A percentile compares a stretch with the other conserved stretches of the same genome.
Conservation (phyloP, 1,140 invertebrate genomes). For the Riptortus pedestris region DNA sequence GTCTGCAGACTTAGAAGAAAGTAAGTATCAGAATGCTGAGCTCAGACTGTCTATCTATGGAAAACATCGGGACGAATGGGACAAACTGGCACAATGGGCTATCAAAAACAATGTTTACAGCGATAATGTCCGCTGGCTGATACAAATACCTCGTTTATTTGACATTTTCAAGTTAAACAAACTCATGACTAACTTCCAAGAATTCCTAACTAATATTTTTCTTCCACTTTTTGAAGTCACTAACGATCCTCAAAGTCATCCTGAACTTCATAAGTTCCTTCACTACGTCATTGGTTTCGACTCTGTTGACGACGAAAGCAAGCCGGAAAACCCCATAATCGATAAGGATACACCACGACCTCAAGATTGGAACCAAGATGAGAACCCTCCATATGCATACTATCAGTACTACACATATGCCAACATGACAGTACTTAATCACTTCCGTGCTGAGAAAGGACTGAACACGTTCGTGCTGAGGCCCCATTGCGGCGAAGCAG, state of each 20-base stretch:
- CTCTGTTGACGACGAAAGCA: constrained; percentile 98
- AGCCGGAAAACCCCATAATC: constrained; percentile 91
- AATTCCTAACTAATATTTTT: constrained; percentile 93
- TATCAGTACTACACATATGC: constrained; percentile 98
- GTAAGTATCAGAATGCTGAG: constrained; percentile 97
- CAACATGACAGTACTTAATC: constrained; percentile 91
- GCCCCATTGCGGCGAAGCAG: constrained; percentile 98
- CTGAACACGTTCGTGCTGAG: constrained; percentile 90
- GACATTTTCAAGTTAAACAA: constrained; percentile 97
- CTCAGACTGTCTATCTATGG: constrained; percentile 94
- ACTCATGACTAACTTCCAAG: constrained; percentile 86
- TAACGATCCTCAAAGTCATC: constrained; percentile 81
- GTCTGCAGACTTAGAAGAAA: constrained; percentile 90
- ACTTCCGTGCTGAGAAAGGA: constrained; percentile 83
- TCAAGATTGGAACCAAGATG: constrained; percentile 71
- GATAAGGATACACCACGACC: constrained; percentile 76
- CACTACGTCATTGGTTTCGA: constrained; percentile 89
- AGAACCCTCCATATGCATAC: constrained; percentile 98
- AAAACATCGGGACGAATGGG: constrained; percentile 85
- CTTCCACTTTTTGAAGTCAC: constrained; percentile 92
- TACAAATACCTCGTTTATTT: constrained; percentile 87
- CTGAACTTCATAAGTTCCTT: constrained; percentile 86
- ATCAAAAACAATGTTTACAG: constrained; percentile 79
- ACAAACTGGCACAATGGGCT: constrained; percentile 91
- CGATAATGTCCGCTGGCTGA: constrained; percentile 90